Evolutionary conservation across 2,888 invertebrate species (phyloP).

Genomic region (Sussaba pulchella): DNA sequence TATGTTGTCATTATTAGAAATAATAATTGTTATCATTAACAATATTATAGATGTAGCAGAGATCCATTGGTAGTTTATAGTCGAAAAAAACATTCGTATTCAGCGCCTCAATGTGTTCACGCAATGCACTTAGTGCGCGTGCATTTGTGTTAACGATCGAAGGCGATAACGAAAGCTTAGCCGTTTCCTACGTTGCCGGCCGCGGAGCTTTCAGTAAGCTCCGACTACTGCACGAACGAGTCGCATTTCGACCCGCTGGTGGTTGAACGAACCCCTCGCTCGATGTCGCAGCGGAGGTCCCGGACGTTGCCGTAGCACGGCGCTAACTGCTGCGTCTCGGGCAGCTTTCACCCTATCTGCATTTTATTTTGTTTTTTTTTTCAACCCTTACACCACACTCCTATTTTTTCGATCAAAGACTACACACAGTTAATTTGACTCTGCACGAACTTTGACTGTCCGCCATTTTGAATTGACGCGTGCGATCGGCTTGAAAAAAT

Average conservation of each 20-base stretch:
- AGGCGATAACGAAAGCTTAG: conserved; percentile 49
- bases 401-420: too few species aligned
- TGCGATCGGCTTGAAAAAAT: too few species aligned
- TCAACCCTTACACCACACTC: too few species aligned
- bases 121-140: background rate
- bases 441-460: too few species aligned
- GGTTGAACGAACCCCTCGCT: conserved; percentile 60
- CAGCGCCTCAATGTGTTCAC: background rate
- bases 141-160: conserved; percentile 30
- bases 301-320: conserved; percentile 74
- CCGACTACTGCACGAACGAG: conserved; percentile 48
- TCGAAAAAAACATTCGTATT: background rate
- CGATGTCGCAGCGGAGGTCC: conserved; percentile 72
- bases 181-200: conserved; percentile 64
- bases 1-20: too few species aligned
- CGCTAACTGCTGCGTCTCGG: conserved; percentile 71
- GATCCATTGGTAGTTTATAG: too few species aligned
- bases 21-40: too few species aligned
- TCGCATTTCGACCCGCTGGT: conserved; percentile 73
- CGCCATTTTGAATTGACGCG: too few species aligned
- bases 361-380: too few species aligned
- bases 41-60: too few species aligned
- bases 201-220: conserved; percentile 59
- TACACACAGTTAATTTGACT: too few species aligned
- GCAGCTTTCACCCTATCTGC: conserved; percentile 35